Percentiles rank a stretch among this genome's conserved stretches.
Evolutionary conservation across 2,797 vertebrate genomes (phyloP).

Genomic region (Hephaestus fuliginosus): DNA sequence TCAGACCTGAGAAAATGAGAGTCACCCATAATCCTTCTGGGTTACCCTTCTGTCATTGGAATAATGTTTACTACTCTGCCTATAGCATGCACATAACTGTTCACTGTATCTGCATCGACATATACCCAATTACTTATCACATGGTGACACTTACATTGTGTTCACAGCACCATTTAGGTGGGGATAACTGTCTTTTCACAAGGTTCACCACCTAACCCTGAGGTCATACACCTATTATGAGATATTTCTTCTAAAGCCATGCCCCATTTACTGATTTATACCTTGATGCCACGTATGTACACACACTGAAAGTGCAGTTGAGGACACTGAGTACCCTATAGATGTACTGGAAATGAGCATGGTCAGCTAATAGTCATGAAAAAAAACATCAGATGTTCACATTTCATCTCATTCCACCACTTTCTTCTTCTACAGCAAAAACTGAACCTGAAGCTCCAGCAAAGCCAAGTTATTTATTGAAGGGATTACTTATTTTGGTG

Average conservation of each 20-base stretch:
- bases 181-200: conserved; percentile 5
- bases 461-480: background rate
- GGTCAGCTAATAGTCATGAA: background rate
- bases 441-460: background rate
- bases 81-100: conserved; percentile 10
- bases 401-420: too few species aligned
- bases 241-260: background rate
- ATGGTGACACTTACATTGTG: conserved; percentile 19
- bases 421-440: background rate
- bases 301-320: conserved; percentile 2
- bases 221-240: conserved; percentile 20
- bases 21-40: too few species aligned
- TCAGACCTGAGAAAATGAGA: background rate
- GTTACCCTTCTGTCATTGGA: background rate
- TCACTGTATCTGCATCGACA: conserved; percentile 8
- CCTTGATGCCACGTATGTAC: background rate
- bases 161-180: conserved; percentile 19
- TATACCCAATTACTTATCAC: conserved; percentile 46
- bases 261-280: conserved; percentile 9
- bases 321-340: background rate
- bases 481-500: background rate
- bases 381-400: too few species aligned
- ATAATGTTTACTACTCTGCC: background rate
- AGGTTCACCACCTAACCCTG: background rate
- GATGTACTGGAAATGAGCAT: background rate